Evolutionary conservation across 2,797 vertebrate genomes (phyloP), one percentile per base, ranked within the genome.

Genomic region (Hirundo rustica): DNA sequence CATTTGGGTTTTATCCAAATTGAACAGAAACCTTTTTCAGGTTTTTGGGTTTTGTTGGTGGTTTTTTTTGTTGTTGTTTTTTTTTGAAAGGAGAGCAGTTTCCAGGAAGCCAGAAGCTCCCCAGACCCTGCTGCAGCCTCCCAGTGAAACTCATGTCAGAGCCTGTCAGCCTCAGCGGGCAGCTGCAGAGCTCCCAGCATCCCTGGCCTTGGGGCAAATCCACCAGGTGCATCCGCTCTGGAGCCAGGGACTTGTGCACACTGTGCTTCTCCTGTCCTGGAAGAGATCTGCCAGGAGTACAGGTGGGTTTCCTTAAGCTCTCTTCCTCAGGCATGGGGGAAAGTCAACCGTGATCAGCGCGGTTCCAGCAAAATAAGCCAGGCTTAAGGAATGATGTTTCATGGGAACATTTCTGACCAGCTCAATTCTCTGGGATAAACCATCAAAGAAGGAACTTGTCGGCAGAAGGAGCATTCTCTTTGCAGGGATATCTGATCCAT

Each of bases 81-180:
- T 62, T 19, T 96, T 75, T 61, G 11, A 79, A 93, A 88, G 65
- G 54, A 93, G 70, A 95, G 77, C 47, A 16, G 88, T 94, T 96
- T 95, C 94, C 95, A 96, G 95, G 94, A 96, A 96, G 78, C 92
- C 93, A 95, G 93, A 91, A 93, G 84, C 80, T 94, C 83, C 90
- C 92, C 85, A 95, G 95, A 88, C 74, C 86, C 77, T 79, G 76
- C 71, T 60, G 80, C 86, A 94, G 90, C 48, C 83, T 88, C 64
- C 32, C 67, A 60, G 53, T 36, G 86, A 87, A 93, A 73, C 1
- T 25, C 74, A 58, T 3, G 92, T 95, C 95, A 93, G 81, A 93
- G 83, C 67, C 4, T 45, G 84, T 93, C 83, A 91, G 84, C 21
- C 45, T 90, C 78, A 71, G 74, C 0, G 74, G 93, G 95, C 94